phyloP scores from a whole-genome alignment of 2,797 vertebrate genomes.

The Hafferia zeledoni region DNA sequence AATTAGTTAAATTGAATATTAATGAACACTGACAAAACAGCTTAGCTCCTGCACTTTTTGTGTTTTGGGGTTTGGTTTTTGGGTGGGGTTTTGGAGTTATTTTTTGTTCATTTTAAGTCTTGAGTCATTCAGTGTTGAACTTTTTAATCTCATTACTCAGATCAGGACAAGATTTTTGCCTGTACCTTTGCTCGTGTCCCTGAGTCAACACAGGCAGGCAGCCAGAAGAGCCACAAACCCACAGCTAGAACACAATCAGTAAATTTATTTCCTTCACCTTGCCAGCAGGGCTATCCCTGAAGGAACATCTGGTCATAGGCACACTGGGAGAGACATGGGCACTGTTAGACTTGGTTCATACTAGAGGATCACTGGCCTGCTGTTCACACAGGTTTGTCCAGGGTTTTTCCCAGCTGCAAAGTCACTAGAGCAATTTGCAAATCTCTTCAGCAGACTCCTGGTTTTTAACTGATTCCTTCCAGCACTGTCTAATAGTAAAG shows the following conservation, averaged over 20 bases:
- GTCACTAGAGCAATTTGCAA: not conserved
- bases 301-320: not conserved
- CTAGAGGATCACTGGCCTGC: not conserved
- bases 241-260: not conserved
- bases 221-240: not conserved
- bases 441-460: not conserved
- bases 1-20: not conserved
- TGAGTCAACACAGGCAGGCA: not conserved
- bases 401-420: not conserved
- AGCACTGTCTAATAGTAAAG: not conserved
- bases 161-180: not conserved
- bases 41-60: not conserved
- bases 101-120: not conserved
- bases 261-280: not conserved
- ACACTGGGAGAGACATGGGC: not conserved
- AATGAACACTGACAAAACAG: not conserved
- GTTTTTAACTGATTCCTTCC: not conserved
- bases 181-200: not conserved
- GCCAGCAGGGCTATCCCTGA: not conserved
- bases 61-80: accelerated
- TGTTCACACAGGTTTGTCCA: not conserved
- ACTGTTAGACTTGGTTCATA: not conserved
- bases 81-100: accelerated
- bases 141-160: not conserved
- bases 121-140: not conserved